Evolutionary conservation across 35 echinoderm and acorn worm species (phyloP).

Genomic region (Apostichopus japonicus): DNA sequence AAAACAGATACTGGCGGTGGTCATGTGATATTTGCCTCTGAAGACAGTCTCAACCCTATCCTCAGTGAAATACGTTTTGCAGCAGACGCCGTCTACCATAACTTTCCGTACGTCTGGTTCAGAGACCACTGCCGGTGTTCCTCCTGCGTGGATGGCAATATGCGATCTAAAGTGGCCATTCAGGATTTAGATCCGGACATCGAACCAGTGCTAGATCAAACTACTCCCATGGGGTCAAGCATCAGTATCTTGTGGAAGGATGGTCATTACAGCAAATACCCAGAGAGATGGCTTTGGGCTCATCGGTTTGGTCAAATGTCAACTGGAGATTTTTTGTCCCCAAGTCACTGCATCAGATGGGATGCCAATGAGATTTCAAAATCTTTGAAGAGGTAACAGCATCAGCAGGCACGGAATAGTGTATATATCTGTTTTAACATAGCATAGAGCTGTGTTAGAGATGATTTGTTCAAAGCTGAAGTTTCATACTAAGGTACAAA

Average conservation of each 20-base stretch:
- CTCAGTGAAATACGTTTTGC: conserved; percentile 48
- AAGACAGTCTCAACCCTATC: neutral
- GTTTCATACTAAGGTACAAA: too few species aligned
- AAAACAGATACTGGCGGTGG: neutral
- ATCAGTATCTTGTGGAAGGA: conserved; percentile 18
- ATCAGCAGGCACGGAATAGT: too few species aligned
- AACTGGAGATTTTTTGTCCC: neutral
- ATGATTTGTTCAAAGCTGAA: too few species aligned
- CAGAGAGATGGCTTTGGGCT: conserved; percentile 39
- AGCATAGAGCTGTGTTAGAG: too few species aligned
- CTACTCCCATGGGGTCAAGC: neutral
- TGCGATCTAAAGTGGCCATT: conserved; percentile 1
- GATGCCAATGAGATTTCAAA: conserved; percentile 18
- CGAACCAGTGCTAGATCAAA: neutral
- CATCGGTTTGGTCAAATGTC: neutral
- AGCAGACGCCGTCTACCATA: conserved; percentile 3
- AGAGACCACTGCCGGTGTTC: conserved; percentile 32
- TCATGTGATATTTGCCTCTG: conserved; percentile 46
- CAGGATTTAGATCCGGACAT: conserved; percentile 25
- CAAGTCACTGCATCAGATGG: conserved; percentile 23
- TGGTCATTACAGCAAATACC: conserved; percentile 32
- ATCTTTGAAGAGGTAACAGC: conserved; percentile 19
- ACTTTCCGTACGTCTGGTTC: conserved; percentile 32
- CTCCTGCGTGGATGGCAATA: neutral
- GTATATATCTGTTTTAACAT: too few species aligned